Base-by-base conservation (phyloP, 2,888 invertebrate species). In the Dusona sp. region DNA sequence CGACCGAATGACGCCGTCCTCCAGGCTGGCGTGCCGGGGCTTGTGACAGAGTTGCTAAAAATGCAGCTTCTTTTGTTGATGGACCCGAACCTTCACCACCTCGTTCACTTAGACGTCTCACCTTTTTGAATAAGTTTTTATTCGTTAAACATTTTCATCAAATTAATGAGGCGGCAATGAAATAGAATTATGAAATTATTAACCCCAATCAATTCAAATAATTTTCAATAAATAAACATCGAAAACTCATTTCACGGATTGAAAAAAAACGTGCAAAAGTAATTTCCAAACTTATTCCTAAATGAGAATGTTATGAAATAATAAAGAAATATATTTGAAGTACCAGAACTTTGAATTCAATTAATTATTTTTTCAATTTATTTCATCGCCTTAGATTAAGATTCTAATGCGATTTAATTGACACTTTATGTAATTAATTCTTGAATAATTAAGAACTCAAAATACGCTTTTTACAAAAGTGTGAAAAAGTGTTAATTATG, bases 1-100 rank as follows among this genome's bases (percentile, higher is more conserved):
- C 98, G 67, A 98, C 97, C 81, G 98, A 98, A 94, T 98, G 98
- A 89, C 98, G 96, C 88, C 98, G 95, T 0, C 97, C 98, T 0
- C 97, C 97, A 0, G 97, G 95, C 77, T 96, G 96, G 2, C 97
- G 96, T 45, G 96, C 95, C 7, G 97, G 96, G 0, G 96, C 96
- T 91, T 97, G 96, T 86, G 97, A 97, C 16, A 98, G 95, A 0
- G 98, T 98, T 3, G 98, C 98, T 88, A 98, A 94, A 92, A 98
- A 98, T 16, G 97, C 97, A 1, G 97, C 97, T 92, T 98, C 98
- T 61, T 96, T 96, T 0, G 97, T 97, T 48, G 97, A 96, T 1
- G 97, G 97, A 0, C 97, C 97, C 0, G 96, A 96, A 9, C 97
- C 95, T 92, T 97, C 97, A 0, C 96, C 96, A 1, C 97, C 97